These are phyloP conservation scores for Aspidiotus destructor DNA, from an alignment of 2,888 invertebrate species.

Conservation along the genomic window DNA sequence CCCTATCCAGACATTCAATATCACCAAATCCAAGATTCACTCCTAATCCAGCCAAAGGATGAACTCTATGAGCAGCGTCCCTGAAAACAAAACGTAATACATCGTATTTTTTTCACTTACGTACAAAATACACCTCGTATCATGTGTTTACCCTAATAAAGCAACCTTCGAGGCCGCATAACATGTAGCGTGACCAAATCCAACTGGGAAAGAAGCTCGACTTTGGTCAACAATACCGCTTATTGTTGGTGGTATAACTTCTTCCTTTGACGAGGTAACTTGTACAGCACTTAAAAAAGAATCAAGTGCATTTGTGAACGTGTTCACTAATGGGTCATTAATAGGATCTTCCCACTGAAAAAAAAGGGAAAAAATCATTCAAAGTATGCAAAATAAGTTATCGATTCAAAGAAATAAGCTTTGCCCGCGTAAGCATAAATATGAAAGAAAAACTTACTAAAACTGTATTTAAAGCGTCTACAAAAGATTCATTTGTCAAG, in stretches of 20 bases:
- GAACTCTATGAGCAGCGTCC: constrained; percentile 82
- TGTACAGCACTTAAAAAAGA: constrained; percentile 23
- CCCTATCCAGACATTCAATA: constrained; percentile 59
- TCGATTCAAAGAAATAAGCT: neutral
- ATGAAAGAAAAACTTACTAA: constrained; percentile 50
- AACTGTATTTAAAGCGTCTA: constrained; percentile 73
- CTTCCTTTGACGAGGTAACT: constrained; percentile 17
- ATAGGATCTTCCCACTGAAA: constrained; percentile 35
- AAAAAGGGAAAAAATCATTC: neutral
- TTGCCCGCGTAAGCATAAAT: neutral
- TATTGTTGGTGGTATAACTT: constrained; percentile 57
- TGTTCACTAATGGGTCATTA: constrained; percentile 21
- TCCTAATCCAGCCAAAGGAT: constrained; percentile 95
- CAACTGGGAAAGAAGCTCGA: constrained; percentile 83
- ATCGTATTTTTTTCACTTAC: neutral
- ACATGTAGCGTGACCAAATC: constrained; percentile 76
- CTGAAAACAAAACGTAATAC: constrained; percentile 43
- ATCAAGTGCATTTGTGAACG: constrained; percentile 21
- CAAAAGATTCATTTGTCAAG: constrained; percentile 67
- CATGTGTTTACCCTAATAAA: constrained; percentile 63
- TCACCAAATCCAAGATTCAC: constrained; percentile 97
- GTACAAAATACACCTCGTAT: neutral
- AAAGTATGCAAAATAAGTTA: neutral
- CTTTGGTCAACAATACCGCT: constrained; percentile 50
- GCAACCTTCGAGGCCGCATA: constrained; percentile 75